Evolutionary conservation across 2,888 invertebrate species (phyloP).

Genomic region (Idaea dimidiata): DNA sequence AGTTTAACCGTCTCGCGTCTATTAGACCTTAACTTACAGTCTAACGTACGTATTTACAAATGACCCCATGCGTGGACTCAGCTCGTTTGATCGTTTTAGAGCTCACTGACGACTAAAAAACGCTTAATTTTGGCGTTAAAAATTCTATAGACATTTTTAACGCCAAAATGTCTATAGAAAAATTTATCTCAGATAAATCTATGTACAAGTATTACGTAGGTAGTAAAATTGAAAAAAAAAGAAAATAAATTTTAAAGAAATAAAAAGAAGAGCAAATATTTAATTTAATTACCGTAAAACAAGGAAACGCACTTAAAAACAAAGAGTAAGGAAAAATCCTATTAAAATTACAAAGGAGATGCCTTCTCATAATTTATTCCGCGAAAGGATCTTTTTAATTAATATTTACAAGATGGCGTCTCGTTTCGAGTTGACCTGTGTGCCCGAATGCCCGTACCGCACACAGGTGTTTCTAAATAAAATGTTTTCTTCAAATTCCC

Average conservation of each 20-base stretch:
- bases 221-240: not conserved
- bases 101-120: too few relatives aligned
- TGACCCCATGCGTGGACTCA: too few relatives aligned
- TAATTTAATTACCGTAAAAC: constrained; percentile 30
- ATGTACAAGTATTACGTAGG: not conserved
- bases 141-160: too few relatives aligned
- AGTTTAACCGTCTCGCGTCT: not conserved
- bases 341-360: constrained; percentile 71
- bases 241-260: not conserved
- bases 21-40: too few relatives aligned
- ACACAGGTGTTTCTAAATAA: not conserved
- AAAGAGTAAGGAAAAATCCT: constrained; percentile 65
- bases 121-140: too few relatives aligned
- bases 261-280: not conserved
- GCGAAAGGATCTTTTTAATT: constrained; percentile 73
- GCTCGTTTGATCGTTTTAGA: too few relatives aligned
- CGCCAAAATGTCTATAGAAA: not conserved
- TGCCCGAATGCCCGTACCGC: too few relatives aligned
- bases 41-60: too few relatives aligned
- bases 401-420: constrained; percentile 66
- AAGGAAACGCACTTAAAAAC: constrained; percentile 72
- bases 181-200: not conserved
- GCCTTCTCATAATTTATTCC: constrained; percentile 70
- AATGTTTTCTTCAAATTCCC: not conserved
- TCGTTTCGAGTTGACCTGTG: not conserved